Evolutionary conservation across 2,888 invertebrate species (phyloP).

Genomic region (Epinotia bilunana): DNA sequence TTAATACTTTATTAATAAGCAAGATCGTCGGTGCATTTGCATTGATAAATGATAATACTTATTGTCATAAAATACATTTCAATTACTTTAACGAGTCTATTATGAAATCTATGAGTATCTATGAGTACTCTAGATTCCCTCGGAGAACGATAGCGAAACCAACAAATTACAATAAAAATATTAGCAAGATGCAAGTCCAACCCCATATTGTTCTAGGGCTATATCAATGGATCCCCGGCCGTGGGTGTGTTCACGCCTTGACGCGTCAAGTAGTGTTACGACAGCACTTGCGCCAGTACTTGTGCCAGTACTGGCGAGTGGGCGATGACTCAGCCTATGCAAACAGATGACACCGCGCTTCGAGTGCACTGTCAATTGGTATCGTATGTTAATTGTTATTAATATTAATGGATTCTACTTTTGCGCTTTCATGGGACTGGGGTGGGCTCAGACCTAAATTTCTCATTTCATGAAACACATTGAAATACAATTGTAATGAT

Average conservation of each 20-base stretch:
- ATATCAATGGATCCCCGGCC: constrained; percentile 6
- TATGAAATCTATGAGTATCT: too few relatives aligned
- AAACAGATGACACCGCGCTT: constrained; percentile 32
- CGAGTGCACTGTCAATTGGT: constrained; percentile 26
- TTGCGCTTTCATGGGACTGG: neutral
- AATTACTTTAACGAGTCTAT: too few relatives aligned
- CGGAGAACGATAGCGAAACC: neutral
- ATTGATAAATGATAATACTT: too few relatives aligned
- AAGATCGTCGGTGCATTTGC: too few relatives aligned
- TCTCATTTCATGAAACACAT: too few relatives aligned
- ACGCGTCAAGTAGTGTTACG: constrained; percentile 30
- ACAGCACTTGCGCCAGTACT: constrained; percentile 17
- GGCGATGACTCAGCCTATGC: constrained; percentile 33
- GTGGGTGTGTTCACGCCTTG: constrained; percentile 26
- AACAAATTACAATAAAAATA: neutral
- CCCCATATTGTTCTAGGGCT: constrained; percentile 14
- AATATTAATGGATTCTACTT: neutral
- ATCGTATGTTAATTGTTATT: constrained; percentile 34
- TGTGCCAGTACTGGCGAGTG: constrained; percentile 31
- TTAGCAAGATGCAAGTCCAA: constrained; percentile 10
- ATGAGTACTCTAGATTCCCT: too few relatives aligned
- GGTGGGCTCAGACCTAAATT: neutral
- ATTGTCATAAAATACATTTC: too few relatives aligned
- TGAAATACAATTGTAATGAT: too few relatives aligned
- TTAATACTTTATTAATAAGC: too few relatives aligned